phyloP scores from a whole-genome alignment of 2,888 invertebrate genomes.

The Caenorhabditis japonica region DNA sequence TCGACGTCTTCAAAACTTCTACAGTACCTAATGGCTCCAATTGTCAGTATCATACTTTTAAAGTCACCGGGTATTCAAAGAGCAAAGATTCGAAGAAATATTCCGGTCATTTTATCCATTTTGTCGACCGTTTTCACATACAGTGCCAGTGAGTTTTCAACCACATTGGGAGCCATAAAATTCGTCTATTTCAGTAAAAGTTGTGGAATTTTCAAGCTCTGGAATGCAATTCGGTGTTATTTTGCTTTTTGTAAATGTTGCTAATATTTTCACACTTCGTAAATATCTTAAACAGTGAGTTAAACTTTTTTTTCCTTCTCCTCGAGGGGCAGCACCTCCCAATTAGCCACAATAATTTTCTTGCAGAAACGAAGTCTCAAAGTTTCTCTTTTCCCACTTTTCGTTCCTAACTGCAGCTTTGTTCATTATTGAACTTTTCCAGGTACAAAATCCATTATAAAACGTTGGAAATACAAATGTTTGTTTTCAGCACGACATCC shows the following conservation, averaged over 20 bases:
- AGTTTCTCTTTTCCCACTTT: slow-evolving; percentile 31
- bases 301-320: neutral
- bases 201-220: slow-evolving; percentile 5
- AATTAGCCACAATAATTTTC: neutral
- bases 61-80: slow-evolving; percentile 16
- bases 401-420: slow-evolving; percentile 3
- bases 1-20: slow-evolving; percentile 26
- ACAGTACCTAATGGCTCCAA: slow-evolving; percentile 14
- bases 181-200: slow-evolving; percentile 23
- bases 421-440: slow-evolving; percentile 19
- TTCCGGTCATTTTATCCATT: slow-evolving; percentile 20
- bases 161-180: neutral
- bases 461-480: no score
- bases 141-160: slow-evolving; percentile 11
- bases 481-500: slow-evolving; percentile 49
- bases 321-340: neutral
- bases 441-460: no score
- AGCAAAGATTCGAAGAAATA: slow-evolving; percentile 11
- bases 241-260: slow-evolving; percentile 13
- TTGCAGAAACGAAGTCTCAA: slow-evolving; percentile 29
- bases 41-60: slow-evolving; percentile 13
- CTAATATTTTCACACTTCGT: slow-evolving; percentile 6
- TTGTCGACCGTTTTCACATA: slow-evolving; percentile 22
- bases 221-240: slow-evolving; percentile 23
- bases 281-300: slow-evolving; percentile 31